Evolutionary conservation across 2,113 vertebrate genomes (phyloP), one percentile per base, ranked within the genome.

Genomic region (Daboia siamensis): DNA sequence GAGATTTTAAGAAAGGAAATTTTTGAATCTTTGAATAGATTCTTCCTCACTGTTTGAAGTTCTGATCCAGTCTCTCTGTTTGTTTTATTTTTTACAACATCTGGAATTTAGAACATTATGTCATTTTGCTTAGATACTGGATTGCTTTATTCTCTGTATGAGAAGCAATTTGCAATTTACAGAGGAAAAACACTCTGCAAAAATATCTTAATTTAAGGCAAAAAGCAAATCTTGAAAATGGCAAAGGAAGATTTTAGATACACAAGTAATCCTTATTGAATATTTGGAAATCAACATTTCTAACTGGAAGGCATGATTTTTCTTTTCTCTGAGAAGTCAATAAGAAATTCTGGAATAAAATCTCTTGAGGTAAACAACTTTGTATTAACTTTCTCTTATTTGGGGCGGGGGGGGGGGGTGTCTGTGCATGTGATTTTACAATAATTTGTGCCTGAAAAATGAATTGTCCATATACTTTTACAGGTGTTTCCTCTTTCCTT

Each of bases 291-390:
- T 93, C 94, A 61, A 86, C 0, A 74, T 93, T 94, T 94, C 92
- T 91, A 88, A 91, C 85, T 48, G 33, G 94, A 74, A 93, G 93
- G 39, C 55, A 84, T 57, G 91, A 1, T 33, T 90, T 92, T 84
- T 52, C 90, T 93, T 17, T 61, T 20, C 91, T 24, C 64, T 9
- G 90, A 94, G 91, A 94, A 95, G 95, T 93, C 87, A 92, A 91
- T 88, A 92, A 33, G 39, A 29, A 93, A 93, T 93, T 93, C 85
- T 90, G 90, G 13, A 26, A 88, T 85, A 91, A 55, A 80, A 57
- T 86, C 69, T 44, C 69, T 23, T 39, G 46, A 29, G n/a, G 69
- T 80, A 89, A 89, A 52, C 1, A 89, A 57, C 54, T 89, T 88
- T 52, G 15, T 80, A 88, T 92, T 80, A 8, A 56, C 55, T 56